phyloP scores from a whole-genome alignment of 2,888 invertebrate species.

The Drosophila histrio region DNA sequence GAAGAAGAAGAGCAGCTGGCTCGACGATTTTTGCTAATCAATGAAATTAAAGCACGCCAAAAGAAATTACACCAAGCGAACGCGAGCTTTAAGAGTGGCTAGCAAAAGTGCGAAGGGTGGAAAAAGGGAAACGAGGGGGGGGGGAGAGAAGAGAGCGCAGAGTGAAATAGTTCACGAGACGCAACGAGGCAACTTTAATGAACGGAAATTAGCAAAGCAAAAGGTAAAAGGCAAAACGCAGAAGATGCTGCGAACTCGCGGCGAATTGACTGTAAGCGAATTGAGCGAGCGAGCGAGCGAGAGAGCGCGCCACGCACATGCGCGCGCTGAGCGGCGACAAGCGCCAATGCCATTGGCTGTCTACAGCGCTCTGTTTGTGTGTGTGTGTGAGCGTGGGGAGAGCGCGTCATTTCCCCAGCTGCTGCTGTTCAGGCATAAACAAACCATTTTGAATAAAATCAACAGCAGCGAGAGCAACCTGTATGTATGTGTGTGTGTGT shows the following conservation, averaged over 20 bases:
- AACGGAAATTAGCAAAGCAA: slow-evolving; percentile 76
- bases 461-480: slow-evolving; percentile 43
- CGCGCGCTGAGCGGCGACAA: slow-evolving; percentile 67
- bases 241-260: slow-evolving; percentile 48
- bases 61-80: slow-evolving; percentile 44
- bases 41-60: slow-evolving; percentile 80
- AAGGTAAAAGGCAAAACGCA: slow-evolving; percentile 33
- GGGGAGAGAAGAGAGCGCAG: slow-evolving; percentile 4
- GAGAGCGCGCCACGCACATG: slow-evolving; percentile 60
- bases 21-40: slow-evolving; percentile 78
- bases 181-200: slow-evolving; percentile 73
- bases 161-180: slow-evolving; percentile 62
- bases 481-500: background rate
- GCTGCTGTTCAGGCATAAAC: slow-evolving; percentile 66
- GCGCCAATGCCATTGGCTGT: slow-evolving; percentile 66
- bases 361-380: background rate
- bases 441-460: slow-evolving; percentile 81
- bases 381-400: slow-evolving; percentile 33
- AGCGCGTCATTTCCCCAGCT: slow-evolving; percentile 62
- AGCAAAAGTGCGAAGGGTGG: slow-evolving; percentile 3
- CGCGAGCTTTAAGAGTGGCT: slow-evolving; percentile 64
- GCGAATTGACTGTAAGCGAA: slow-evolving; percentile 44
- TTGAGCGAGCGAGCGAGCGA: slow-evolving; percentile 20
- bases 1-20: slow-evolving; percentile 25
- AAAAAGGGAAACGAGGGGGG: background rate